Conservation (phyloP, 1,140 invertebrate species). For the Choristoneura fumiferana region DNA sequence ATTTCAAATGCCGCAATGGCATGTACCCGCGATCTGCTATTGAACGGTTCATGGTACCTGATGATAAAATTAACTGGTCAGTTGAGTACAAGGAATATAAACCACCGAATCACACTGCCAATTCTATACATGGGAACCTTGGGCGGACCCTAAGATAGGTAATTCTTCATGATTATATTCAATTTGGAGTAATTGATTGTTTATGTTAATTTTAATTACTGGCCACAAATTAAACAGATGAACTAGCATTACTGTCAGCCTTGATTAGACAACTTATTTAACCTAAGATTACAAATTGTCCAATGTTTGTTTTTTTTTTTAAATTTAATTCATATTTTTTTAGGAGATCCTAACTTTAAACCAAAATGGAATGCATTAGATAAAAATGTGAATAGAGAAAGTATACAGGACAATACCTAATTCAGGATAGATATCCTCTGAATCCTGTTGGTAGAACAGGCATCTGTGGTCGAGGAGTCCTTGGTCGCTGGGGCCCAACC, state of each 20-base stretch:
- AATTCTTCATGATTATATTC: constrained; percentile 26
- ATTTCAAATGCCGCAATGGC: constrained; percentile 83
- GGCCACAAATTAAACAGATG: too few relatives aligned
- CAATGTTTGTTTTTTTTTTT: not conserved
- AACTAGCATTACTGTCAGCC: too few relatives aligned
- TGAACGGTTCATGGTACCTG: constrained; percentile 85
- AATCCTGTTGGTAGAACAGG: constrained; percentile 95
- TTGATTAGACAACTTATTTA: too few relatives aligned
- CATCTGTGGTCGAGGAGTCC: constrained; percentile 85
- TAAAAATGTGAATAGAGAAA: constrained; percentile 87
- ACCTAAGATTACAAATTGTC: too few relatives aligned
- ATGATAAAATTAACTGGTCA: constrained; percentile 89
- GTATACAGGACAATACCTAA: constrained; percentile 84
- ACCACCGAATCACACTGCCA: constrained; percentile 85
- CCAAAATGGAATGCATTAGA: constrained; percentile 91
- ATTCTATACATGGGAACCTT: constrained; percentile 82
- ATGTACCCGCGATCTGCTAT: constrained; percentile 83
- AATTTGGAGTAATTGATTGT: too few relatives aligned
- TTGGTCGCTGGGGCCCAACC: constrained; percentile 97
- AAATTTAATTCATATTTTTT: constrained; percentile 23
- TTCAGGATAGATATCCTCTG: constrained; percentile 82
- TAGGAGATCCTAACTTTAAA: constrained; percentile 78
- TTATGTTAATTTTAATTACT: too few relatives aligned
- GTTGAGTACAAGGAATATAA: constrained; percentile 84
- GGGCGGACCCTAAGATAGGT: constrained; percentile 90